Evolutionary conservation across 1,140 invertebrate genomes (phyloP), one percentile per base, ranked within the genome.

Genomic region (Oedothorax gibbosus): DNA sequence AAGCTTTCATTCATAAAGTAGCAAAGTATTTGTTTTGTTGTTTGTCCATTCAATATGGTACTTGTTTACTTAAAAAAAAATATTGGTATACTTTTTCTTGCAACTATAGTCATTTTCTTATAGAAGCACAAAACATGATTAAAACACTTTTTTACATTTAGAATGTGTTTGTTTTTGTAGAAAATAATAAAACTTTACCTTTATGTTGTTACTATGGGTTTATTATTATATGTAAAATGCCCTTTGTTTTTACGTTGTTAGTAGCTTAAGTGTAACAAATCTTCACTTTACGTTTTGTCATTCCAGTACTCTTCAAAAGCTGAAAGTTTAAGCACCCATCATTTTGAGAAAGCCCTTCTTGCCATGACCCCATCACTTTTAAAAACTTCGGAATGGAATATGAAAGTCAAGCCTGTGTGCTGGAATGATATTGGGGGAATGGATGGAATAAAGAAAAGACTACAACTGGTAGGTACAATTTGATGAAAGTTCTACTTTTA

Each of bases 371-470:
- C 93, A 0, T 92, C 91, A 78, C 91, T 91, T 7, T 90, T 87
- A 90, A 91, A 87, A 90, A 92, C 6, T 89, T 92, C 85, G 90
- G 93, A 15, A 90, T 91, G 14, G 91, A 88, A 89, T 90, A 86
- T 89, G 15, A 88, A 88, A 72, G 87, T 88, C 66, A 87, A 87
- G 15, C 88, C 91, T 88, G 89, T 91, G 5, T 88, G 88, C 6
- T 99, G 97, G 98, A 90, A 92, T 2, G 97, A 99, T 87, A 97
- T 99, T 87, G 98, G 97, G 14, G 98, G 98, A 0, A 95, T 97
- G 89, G 92, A 94, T 60, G 93, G 94, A 14, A 90, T 99, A 7
- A 98, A 98, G 90, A 88, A 96, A 50, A 95, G 97, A 88, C 89
- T 99, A 53, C 92, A 94, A 53, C 53, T 79, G 72, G 81, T 85